phyloP scores from a whole-genome alignment of 2,888 invertebrate species.

The Acronicta alni region DNA sequence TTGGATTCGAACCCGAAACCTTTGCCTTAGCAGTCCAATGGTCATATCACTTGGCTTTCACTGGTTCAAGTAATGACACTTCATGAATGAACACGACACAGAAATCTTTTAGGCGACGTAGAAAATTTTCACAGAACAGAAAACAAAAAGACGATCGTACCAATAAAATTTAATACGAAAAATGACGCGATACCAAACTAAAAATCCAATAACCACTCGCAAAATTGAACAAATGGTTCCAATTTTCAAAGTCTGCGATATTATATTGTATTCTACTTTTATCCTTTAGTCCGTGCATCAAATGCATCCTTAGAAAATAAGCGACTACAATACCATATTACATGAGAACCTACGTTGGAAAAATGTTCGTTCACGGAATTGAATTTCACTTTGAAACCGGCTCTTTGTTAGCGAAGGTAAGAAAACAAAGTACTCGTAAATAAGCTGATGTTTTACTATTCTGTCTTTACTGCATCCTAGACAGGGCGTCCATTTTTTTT shows the following conservation, averaged over 20 bases:
- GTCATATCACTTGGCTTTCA: too few relatives aligned
- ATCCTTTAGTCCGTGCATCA: slow-evolving; percentile 53
- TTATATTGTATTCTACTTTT: slow-evolving; percentile 36
- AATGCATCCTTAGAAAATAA: slow-evolving; percentile 63
- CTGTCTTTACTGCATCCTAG: slow-evolving; percentile 35
- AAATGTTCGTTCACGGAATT: slow-evolving; percentile 65
- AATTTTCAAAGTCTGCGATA: slow-evolving; percentile 38
- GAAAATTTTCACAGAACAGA: background rate
- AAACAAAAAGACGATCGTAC: background rate
- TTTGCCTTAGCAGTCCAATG: too few relatives aligned
- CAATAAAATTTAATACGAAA: background rate
- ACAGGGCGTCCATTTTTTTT: slow-evolving; percentile 33
- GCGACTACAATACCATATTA: slow-evolving; percentile 52
- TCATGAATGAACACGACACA: too few relatives aligned
- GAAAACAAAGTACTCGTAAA: slow-evolving; percentile 66
- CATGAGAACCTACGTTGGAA: slow-evolving; percentile 56
- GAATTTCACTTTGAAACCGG: slow-evolving; percentile 67
- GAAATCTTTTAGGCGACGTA: background rate
- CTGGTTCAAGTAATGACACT: too few relatives aligned
- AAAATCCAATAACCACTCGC: slow-evolving; percentile 34
- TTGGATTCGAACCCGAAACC: too few relatives aligned
- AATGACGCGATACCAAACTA: slow-evolving; percentile 3
- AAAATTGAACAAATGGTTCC: slow-evolving; percentile 40
- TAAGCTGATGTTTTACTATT: slow-evolving; percentile 64
- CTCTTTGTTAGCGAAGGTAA: slow-evolving; percentile 66